Conservation (phyloP, 2,888 invertebrate species). For the Rhyacophila evoluta region DNA sequence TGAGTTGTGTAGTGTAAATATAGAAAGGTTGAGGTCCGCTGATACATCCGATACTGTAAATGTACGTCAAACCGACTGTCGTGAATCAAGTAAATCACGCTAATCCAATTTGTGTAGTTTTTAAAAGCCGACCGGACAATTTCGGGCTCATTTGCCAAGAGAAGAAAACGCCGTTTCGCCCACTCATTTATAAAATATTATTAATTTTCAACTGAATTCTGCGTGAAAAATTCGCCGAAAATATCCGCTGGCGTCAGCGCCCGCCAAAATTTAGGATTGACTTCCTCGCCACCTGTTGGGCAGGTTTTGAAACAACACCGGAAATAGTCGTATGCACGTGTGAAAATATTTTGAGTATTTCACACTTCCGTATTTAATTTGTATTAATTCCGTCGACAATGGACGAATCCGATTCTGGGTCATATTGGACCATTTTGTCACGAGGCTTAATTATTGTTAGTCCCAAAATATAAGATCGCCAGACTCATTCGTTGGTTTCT, state of each 20-base stretch:
- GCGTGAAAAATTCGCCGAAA: background rate
- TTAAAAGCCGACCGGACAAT: background rate
- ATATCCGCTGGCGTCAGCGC: background rate
- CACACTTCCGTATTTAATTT: background rate
- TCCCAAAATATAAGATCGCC: background rate
- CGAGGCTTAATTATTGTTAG: background rate
- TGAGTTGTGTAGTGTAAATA: too few species aligned
- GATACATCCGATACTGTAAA: background rate
- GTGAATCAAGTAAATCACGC: background rate
- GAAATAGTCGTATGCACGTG: background rate
- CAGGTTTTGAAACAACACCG: background rate
- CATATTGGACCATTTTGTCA: background rate
- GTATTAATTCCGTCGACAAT: background rate
- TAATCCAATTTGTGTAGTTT: constrained; percentile 9
- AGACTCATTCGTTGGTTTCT: background rate
- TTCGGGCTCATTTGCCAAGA: background rate
- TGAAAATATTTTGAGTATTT: background rate
- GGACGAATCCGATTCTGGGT: background rate
- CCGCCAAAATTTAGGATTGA: background rate
- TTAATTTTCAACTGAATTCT: background rate
- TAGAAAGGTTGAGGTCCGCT: too few species aligned
- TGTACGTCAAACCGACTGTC: background rate
- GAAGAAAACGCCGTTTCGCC: background rate
- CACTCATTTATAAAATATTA: background rate
- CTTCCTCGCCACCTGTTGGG: background rate